A percentile compares a stretch with the other conserved stretches of the same genome.
Evolutionary conservation across 1,140 invertebrate genomes (phyloP).

Genomic region (Drosophila lowei): DNA sequence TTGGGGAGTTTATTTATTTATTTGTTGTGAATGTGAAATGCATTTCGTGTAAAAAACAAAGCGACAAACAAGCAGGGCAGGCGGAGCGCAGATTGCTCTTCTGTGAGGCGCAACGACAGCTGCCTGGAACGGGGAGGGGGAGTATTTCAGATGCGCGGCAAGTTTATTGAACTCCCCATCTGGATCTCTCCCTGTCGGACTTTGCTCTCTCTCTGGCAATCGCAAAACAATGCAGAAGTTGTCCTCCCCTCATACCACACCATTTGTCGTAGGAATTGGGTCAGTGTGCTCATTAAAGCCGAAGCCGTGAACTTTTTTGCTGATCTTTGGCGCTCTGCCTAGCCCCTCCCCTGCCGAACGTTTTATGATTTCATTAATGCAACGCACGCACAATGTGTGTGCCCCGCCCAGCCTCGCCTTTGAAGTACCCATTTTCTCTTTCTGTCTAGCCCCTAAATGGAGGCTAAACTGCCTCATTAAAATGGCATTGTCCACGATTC

Average conservation of each 20-base stretch:
- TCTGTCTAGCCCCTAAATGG: conserved; percentile 41
- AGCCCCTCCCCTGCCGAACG: background rate
- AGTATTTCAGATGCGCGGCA: conserved; percentile 34
- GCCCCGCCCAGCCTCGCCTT: background rate
- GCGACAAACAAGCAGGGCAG: conserved; percentile 53
- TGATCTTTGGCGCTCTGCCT: conserved; percentile 47
- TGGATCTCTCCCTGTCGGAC: background rate
- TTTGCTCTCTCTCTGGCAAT: conserved; percentile 22
- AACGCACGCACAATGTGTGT: conserved; percentile 44
- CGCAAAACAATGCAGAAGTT: conserved; percentile 65
- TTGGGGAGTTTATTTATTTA: conserved; percentile 56
- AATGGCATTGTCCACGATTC: conserved; percentile 60
- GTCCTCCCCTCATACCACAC: background rate
- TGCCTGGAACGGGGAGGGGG: conserved; percentile 35
- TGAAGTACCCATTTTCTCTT: background rate
- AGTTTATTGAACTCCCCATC: conserved; percentile 63
- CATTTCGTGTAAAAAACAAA: conserved; percentile 59
- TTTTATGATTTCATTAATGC: conserved; percentile 60
- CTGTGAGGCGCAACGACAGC: conserved; percentile 67
- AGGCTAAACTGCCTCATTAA: conserved; percentile 72
- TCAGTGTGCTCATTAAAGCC: conserved; percentile 62
- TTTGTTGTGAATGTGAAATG: conserved; percentile 66
- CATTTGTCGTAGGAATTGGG: conserved; percentile 33
- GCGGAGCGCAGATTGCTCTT: conserved; percentile 52
- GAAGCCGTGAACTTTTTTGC: conserved; percentile 57